Conservation (phyloP, 2,113 vertebrate species). For the Diglossa brunneiventris region DNA sequence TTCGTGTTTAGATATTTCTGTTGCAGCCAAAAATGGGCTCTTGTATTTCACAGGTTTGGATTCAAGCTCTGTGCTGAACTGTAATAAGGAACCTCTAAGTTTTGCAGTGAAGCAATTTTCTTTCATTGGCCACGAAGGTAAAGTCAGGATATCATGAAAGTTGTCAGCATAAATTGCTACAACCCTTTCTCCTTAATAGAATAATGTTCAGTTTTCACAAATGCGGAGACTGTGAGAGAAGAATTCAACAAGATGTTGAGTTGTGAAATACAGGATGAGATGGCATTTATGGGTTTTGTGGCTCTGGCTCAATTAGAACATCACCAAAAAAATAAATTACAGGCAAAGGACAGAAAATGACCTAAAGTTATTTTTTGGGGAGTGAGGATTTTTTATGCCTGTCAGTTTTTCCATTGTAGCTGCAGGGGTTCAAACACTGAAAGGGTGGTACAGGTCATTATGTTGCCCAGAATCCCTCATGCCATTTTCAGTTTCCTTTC, state of each 20-base stretch:
- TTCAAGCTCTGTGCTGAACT: slow-evolving; percentile 28
- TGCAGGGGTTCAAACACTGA: rapidly evolving
- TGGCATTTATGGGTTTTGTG: background rate
- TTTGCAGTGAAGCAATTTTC: slow-evolving; percentile 36
- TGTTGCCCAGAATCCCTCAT: background rate
- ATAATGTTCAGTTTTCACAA: background rate
- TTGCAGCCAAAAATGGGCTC: background rate
- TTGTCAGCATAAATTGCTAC: slow-evolving; percentile 7
- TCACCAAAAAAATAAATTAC: background rate
- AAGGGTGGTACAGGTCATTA: background rate
- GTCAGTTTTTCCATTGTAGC: background rate
- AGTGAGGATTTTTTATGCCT: background rate
- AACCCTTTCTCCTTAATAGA: background rate
- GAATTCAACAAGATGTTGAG: background rate
- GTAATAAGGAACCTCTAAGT: background rate
- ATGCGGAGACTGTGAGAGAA: background rate
- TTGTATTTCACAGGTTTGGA: slow-evolving; percentile 17
- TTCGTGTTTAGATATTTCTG: background rate
- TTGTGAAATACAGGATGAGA: background rate
- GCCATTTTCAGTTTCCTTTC: background rate
- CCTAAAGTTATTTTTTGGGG: background rate
- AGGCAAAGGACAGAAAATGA: background rate
- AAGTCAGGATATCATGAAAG: slow-evolving; percentile 17
- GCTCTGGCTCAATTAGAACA: background rate
- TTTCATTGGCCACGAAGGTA: slow-evolving; percentile 21